Evolutionary conservation across 2,888 invertebrate genomes (phyloP), one percentile per base, ranked within the genome.

Genomic region (Junonia oenone): DNA sequence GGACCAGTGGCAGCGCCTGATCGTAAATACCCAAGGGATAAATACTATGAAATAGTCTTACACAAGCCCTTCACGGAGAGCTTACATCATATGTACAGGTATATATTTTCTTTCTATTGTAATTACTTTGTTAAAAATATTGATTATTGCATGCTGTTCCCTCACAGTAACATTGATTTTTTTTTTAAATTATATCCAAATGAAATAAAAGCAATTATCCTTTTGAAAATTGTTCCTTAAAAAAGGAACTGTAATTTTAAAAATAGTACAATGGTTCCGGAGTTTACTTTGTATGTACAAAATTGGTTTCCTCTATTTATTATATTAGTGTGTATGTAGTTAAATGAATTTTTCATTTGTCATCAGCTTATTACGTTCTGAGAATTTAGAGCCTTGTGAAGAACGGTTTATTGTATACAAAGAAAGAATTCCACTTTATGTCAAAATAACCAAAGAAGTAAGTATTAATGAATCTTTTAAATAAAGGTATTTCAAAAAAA

Each of bases 41-140:
- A 90, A 83, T 91, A 73, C 62, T 96, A 91, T 75, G 96, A 96
- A 81, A 95, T 96, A 62, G 92, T 96, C 3, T 81, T 96, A 38
- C 94, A 95, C 69, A 92, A 94, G 68, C 95, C 95, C 6, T 93
- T 93, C 65, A 93, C 94, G 1, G 95, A 96, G 75, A 93, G 93
- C 37, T 84, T 94, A 50, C 92, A 93, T 75, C 92, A 93, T 66
- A 94, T 95, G 61, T 97, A 93, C 77, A 95, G 95, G 95, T 95
- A 58, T 65, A 72, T n/a, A n/a, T n/a, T n/a, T 67, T 45, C 40
- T 13, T 26, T 40, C 6, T 48, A 4, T 9, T 15, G 26, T 45
- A 8, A 13, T 22, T 22, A 8, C 27, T 38, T 17, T 3, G 15
- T 9, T 8, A 9, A 5, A 15, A 38, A 13, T 13, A 43, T 31